Base-by-base conservation (phyloP, 2,888 invertebrate species). In the Fragum sueziense region DNA sequence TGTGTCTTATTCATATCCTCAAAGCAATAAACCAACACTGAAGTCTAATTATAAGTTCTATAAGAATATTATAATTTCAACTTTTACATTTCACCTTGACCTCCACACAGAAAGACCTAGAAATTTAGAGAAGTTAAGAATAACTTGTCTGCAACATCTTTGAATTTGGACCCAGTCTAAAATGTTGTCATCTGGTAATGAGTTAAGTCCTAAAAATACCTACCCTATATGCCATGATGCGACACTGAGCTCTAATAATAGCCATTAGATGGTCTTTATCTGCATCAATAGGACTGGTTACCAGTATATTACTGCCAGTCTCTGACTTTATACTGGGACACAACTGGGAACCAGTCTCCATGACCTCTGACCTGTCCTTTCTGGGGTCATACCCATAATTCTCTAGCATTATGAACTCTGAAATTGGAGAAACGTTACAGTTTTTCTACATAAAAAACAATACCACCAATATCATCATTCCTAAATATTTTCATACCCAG, bases 161-260 rank as follows among this genome's bases (percentile, higher is more conserved):
- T n/a, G n/a, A n/a, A n/a, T n/a, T n/a, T n/a, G n/a, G n/a, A n/a
- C n/a, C n/a, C n/a, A n/a, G n/a, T n/a, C n/a, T n/a, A 37, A 37
- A 37, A 37, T 37, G 14, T 37, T 37, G 37, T 9, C 37, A 37
- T 37, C 47, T 47, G 17, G 14, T 37, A 47, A 14, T 14, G 17
- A 47, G 7, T 9, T 9, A 9, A 14, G 17, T 14, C 7, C 2
- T 47, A 22, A 41, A n/a, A 54, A 11, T 31, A 29, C 61, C 57
- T 84, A 91, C 91, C 87, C 90, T 87, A 74, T 88, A 89, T 25
- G 91, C 88, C 86, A 90, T 79, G 17, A 90, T 79, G 22, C 90
- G 79, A 68, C 88, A 85, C 77, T 85, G 85, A 31, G 87, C 88
- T 47, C 87, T 85, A 29, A 88, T 70, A 14, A 87, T 69, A 4